Evolutionary conservation across 2,888 invertebrate species (phyloP), one percentile per base, ranked within the genome.

Genomic region (Tricholauxania praeusta): DNA sequence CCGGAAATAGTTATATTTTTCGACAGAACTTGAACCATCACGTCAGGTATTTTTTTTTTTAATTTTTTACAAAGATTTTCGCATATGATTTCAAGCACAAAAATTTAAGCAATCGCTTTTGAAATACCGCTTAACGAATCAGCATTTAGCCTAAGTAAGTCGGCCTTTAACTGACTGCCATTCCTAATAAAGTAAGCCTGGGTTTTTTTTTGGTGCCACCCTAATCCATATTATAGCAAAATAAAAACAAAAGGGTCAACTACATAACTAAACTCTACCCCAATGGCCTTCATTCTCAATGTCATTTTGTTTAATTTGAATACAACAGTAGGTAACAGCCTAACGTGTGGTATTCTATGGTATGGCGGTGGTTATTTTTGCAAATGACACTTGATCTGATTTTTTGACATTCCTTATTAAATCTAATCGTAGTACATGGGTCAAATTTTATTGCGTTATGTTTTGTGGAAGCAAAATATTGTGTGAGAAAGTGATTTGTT

Each of bases 241-340:
- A 32, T 17, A 67, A 17, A 12, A 39, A n/a, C 48, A 28, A 0
- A 39, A 14, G 12, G 60, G 49, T 17, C 28, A 32, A 39, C 60
- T 6, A 39, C 39, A 39, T 39, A 39, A 39, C 39, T 10, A 39
- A 39, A 12, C 59, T n/a, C 49, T 28, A 59, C 62, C 70, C 70
- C 52, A 63, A 19, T 70, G 70, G 70, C 70, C 70, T 70, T 70
- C 62, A 62, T 19, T 62, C 63, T 53, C 70, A 70, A 70, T 70
- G 70, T 70, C 70, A 70, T 52, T 63, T 70, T 62, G 22, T 39
- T 70, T 70, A 70, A 53, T 19, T 60, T 32, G 49, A 39, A 39
- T 63, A 49, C 63, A 8, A 19, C 62, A 62, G 52, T 70, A 32
- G 47, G 57, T 12, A 39, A 5, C 32, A n/a, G n/a, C n/a, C n/a